phyloP scores from a whole-genome alignment of 2,113 vertebrate genomes.

The crab-eating macaque (Macaca fascicularis) region T2T-MFA8v1.1 NC_088386.1:68189501-68190000 shows the following conservation, averaged over 20 bases:
- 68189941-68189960: background rate
- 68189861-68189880: background rate
- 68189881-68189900: background rate
- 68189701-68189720: conserved; percentile 27
- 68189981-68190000: background rate
- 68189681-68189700: conserved; percentile 25
- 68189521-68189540: background rate
- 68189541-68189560: background rate
- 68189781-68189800: background rate
- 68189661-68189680: conserved; percentile 18
- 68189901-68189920: background rate
- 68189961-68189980: background rate
- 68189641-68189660: conserved; percentile 11
- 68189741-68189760: background rate
- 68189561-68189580: background rate
- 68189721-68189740: background rate
- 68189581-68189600: background rate
- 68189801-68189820: background rate
- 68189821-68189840: background rate
- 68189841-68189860: background rate
- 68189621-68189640: background rate
- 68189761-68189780: background rate
- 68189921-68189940: background rate
- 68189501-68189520: background rate
- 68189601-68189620: background rate